Conservation (phyloP, 2,113 vertebrate genomes). For the Falcunculus frontatus region DNA sequence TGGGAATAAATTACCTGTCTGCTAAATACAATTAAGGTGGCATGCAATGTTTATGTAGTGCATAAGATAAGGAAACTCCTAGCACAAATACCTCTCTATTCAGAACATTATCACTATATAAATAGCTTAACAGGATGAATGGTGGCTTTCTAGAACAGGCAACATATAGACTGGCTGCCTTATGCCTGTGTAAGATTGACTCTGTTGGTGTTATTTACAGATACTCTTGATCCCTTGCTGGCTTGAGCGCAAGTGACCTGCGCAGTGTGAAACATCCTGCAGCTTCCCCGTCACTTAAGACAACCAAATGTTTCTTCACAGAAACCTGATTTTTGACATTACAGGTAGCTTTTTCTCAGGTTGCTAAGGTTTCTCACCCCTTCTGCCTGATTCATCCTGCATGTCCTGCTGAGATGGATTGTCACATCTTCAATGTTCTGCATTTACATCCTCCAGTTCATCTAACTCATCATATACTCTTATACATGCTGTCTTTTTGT, state of each 20-base stretch:
- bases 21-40: not conserved
- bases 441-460: fast-evolving
- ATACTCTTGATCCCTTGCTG: not conserved
- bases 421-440: not conserved
- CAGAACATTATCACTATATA: not conserved
- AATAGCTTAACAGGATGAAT: not conserved
- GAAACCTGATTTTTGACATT: not conserved
- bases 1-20: not conserved
- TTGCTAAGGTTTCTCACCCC: not conserved
- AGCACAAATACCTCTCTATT: not conserved
- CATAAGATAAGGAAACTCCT: not conserved
- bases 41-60: not conserved
- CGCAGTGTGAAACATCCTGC: not conserved
- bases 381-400: not conserved
- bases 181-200: not conserved
- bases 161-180: not conserved
- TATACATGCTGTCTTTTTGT: fast-evolving
- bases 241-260: not conserved
- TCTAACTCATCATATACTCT: not conserved
- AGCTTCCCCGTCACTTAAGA: not conserved
- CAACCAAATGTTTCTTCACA: not conserved
- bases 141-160: not conserved
- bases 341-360: not conserved
- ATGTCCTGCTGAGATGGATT: not conserved
- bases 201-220: not conserved